Evolutionary conservation across 64 coral and sea anemone genomes (phyloP), one percentile per base, ranked within the genome.

Genomic region (Porites lutea): DNA sequence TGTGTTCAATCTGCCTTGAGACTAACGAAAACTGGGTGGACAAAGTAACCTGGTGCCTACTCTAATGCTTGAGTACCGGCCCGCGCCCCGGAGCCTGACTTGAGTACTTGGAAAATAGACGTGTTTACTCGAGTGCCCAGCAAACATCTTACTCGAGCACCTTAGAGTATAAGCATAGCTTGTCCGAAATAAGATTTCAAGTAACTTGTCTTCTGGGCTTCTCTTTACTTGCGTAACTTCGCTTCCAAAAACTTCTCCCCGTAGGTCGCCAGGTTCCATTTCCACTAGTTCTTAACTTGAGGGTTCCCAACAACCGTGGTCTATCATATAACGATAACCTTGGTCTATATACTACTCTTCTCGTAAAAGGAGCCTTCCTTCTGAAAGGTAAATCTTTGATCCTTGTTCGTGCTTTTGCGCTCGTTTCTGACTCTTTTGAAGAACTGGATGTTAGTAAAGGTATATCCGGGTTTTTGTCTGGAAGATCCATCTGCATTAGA

Each of bases 401-500:
- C 18, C 48, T 68, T 15, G 79, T 47, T 46, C 45, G 43, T 21
- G 62, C 3, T 15, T 18, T 51, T 14, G 63, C 0, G 10, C 8
- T 13, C 2, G 47, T 16, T 14, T 3, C 3, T 4, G 62, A 4
- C 64, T 45, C 60, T 64, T 84, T 84, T 21, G 47, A 20, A 22
- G 4, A 19, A 48, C 63, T 68, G 62, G 61, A 49, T 6, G 60
- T 83, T 4, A 93, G 50, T 15, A 74, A 87, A 22, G 91, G 91
- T 19, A 93, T 60, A 93, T 93, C 91, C 27, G 69, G 65, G 49
- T 93, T 93, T 13, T 78, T 93, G 13, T 86, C 72, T 0, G 91
- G 91, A 2, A 93, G 82, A 23, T 81, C 59, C 52, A 63, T 66
- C 64, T 93, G 71, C 72, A 87, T 77, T 13, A 93, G 73, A 79